Evolutionary conservation across 2,797 vertebrate genomes (phyloP).

Genomic region (Acomys russatus): DNA sequence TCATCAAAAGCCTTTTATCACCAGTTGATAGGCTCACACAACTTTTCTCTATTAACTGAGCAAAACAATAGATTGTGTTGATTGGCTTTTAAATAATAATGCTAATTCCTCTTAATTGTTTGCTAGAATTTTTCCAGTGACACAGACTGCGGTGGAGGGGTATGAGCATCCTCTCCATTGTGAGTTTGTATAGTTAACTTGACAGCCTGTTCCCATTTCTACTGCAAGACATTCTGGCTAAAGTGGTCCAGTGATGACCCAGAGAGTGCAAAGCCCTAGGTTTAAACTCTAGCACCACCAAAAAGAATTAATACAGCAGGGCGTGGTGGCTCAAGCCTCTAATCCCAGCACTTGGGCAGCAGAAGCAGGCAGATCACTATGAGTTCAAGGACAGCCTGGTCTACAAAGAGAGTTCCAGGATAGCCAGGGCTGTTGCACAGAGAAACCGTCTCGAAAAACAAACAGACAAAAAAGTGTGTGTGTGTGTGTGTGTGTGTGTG

Average conservation of each 20-base stretch:
- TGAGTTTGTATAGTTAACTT: slow-evolving; percentile 3
- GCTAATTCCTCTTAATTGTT: slow-evolving; percentile 20
- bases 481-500: too few species aligned
- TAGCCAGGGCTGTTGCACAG: too few species aligned
- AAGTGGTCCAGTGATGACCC: neutral
- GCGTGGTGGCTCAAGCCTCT: neutral
- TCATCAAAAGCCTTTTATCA: neutral
- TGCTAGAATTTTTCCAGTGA: slow-evolving; percentile 1
- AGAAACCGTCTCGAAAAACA: too few species aligned
- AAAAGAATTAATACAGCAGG: neutral
- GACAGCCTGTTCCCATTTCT: neutral
- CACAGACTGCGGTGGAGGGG: neutral
- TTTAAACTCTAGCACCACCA: neutral
- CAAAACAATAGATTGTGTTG: neutral
- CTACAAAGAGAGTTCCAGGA: too few species aligned
- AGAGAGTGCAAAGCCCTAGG: neutral
- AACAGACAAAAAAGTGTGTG: too few species aligned
- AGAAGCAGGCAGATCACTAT: too few species aligned
- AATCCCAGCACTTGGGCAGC: too few species aligned
- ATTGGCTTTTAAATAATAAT: neutral
- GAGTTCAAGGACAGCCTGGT: too few species aligned
- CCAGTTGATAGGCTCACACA: neutral
- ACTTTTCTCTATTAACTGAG: neutral
- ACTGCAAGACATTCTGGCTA: neutral
- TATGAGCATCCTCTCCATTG: neutral